A percentile compares a stretch with the other conserved stretches of the same genome.
phyloP scores from a whole-genome alignment of 1,140 invertebrate genomes.

The Gyrodactylus salaris region DNA sequence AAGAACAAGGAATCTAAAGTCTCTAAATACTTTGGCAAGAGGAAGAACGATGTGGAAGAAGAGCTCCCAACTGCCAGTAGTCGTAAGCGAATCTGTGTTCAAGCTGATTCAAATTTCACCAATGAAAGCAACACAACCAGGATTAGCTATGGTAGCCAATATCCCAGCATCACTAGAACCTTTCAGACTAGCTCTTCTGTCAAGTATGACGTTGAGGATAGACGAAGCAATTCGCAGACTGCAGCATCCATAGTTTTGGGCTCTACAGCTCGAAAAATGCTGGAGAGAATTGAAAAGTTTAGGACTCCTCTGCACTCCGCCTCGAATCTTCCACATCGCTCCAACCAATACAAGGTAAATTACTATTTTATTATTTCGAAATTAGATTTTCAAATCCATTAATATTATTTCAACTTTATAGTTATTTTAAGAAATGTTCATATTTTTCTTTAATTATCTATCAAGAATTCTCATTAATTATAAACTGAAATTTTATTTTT shows the following conservation, averaged over 20 bases:
- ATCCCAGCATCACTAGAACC: neutral
- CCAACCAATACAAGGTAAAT: neutral
- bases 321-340: neutral
- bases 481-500: too few species aligned
- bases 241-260: neutral
- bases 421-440: too few species aligned
- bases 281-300: neutral
- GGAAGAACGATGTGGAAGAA: neutral
- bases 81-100: neutral
- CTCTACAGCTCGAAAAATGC: neutral
- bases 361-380: neutral
- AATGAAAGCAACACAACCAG: neutral
- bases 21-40: neutral
- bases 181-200: neutral
- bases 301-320: neutral
- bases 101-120: neutral
- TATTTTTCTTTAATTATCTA: too few species aligned
- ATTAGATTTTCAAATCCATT: neutral
- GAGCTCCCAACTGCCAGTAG: neutral
- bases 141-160: neutral
- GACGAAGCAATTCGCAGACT: neutral
- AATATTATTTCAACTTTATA: too few species aligned
- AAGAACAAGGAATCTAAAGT: neutral
- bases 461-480: too few species aligned
- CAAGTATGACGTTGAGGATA: neutral